These are phyloP conservation scores for Habroteleia sp. DNA, from an alignment of 2,888 invertebrate genomes.

Conservation along the genomic window DNA sequence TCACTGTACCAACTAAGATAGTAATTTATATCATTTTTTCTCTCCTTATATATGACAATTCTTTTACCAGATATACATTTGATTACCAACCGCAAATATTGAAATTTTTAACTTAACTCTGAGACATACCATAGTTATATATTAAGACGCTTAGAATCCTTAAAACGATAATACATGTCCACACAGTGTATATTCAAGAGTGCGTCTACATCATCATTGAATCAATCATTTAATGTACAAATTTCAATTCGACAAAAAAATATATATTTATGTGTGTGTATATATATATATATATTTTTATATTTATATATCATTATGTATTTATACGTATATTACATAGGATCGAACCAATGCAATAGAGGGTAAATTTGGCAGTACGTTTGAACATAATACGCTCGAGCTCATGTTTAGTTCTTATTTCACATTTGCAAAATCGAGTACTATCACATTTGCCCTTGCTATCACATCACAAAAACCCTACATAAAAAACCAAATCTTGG, in stretches of 20 bases:
- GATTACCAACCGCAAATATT: no score
- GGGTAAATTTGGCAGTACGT: conserved; percentile 60
- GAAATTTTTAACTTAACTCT: no score
- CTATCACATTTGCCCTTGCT: conserved; percentile 59
- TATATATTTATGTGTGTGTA: conserved; percentile 24
- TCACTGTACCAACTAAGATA: no score
- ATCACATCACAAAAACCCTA: conserved; percentile 56
- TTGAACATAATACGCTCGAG: conserved; percentile 41
- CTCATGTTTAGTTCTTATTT: background rate
- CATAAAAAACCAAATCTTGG: conserved; percentile 35
- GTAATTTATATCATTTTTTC: no score
- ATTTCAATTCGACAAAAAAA: conserved; percentile 50
- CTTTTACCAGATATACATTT: no score
- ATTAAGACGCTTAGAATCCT: conserved; percentile 53
- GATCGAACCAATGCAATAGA: conserved; percentile 54
- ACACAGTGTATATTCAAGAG: conserved; percentile 57
- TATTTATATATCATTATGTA: conserved; percentile 16
- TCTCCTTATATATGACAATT: no score
- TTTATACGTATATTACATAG: conserved; percentile 55
- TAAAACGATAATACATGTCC: conserved; percentile 61
- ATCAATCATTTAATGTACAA: conserved; percentile 60
- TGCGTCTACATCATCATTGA: conserved; percentile 56
- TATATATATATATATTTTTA: no score
- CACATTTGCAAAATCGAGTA: conserved; percentile 35
- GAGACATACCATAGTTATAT: no score